These are phyloP conservation scores for Anthopleura xanthogrammica DNA, from an alignment of 92 coral and sea anemone species.

Conservation along the genomic window DNA sequence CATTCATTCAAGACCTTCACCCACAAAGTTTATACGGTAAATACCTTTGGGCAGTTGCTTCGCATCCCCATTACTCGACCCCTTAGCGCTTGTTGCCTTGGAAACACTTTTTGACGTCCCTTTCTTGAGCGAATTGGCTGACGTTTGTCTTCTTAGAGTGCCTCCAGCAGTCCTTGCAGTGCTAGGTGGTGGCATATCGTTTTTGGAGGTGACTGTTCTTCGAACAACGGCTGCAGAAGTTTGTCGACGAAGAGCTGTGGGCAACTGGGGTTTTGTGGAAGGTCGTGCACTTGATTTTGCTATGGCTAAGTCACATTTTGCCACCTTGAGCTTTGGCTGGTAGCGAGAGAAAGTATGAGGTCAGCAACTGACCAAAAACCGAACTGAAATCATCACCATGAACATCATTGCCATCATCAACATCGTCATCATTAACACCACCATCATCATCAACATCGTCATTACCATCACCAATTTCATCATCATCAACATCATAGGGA, in stretches of 20 bases:
- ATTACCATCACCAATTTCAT: too few species aligned
- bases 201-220: conserved; percentile 21
- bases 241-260: conserved; percentile 58
- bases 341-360: background rate
- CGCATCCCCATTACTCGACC: conserved; percentile 4
- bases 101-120: conserved; percentile 6
- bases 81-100: conserved; percentile 9
- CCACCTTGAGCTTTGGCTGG: conserved; percentile 17
- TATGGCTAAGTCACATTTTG: conserved; percentile 11
- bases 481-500: too few species aligned
- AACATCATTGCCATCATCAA: too few species aligned
- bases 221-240: conserved; percentile 53
- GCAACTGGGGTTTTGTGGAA: conserved; percentile 24
- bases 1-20: too few species aligned
- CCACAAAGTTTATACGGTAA: too few species aligned
- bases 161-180: conserved; percentile 11
- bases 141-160: conserved; percentile 41
- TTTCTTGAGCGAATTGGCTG: conserved; percentile 38
- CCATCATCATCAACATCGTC: too few species aligned
- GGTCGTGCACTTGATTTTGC: background rate
- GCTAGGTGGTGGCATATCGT: conserved; percentile 42
- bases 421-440: too few species aligned
- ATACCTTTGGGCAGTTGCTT: conserved; percentile 16
- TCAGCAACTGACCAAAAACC: too few species aligned
- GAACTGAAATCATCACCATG: too few species aligned